phyloP scores from a whole-genome alignment of 2,888 invertebrate species.

The Diogma glabrata region DNA sequence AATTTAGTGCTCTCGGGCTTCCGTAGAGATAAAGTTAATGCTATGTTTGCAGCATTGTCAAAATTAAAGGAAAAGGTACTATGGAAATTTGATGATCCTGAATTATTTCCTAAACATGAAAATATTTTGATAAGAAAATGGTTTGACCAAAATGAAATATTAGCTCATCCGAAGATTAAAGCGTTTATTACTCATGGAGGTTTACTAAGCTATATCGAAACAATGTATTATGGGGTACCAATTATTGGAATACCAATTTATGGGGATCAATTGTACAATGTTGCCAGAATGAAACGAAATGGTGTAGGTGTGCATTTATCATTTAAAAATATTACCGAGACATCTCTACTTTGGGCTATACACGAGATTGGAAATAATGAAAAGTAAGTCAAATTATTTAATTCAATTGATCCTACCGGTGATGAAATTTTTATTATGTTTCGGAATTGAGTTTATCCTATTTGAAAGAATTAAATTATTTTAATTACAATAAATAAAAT shows the following conservation, averaged over 20 bases:
- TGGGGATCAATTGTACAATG: constrained; percentile 41
- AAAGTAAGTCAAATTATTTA: constrained; percentile 24
- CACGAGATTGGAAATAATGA: constrained; percentile 23
- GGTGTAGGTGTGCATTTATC: constrained; percentile 35
- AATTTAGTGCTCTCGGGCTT: constrained; percentile 28
- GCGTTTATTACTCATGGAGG: constrained; percentile 41
- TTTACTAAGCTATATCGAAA: constrained; percentile 37
- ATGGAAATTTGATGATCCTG: constrained; percentile 36
- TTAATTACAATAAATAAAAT: no score
- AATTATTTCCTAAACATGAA: constrained; percentile 26
- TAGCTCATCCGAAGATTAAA: constrained; percentile 38
- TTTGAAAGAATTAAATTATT: no score
- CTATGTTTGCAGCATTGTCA: constrained; percentile 13
- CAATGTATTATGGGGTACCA: constrained; percentile 38
- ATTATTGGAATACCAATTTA: constrained; percentile 42
- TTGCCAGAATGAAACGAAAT: constrained; percentile 32
- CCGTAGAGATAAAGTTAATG: constrained; percentile 19
- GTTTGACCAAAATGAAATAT: constrained; percentile 38
- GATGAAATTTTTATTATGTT: no score
- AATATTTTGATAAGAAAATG: constrained; percentile 37
- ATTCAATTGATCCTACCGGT: no score
- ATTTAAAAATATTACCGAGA: constrained; percentile 28
- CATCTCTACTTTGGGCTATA: constrained; percentile 24
- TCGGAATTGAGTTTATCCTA: no score
- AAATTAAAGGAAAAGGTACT: constrained; percentile 32